These are phyloP conservation scores for Microcebus murinus DNA, from an alignment of 2,113 vertebrate genomes.

Conservation along the genomic window DNA sequence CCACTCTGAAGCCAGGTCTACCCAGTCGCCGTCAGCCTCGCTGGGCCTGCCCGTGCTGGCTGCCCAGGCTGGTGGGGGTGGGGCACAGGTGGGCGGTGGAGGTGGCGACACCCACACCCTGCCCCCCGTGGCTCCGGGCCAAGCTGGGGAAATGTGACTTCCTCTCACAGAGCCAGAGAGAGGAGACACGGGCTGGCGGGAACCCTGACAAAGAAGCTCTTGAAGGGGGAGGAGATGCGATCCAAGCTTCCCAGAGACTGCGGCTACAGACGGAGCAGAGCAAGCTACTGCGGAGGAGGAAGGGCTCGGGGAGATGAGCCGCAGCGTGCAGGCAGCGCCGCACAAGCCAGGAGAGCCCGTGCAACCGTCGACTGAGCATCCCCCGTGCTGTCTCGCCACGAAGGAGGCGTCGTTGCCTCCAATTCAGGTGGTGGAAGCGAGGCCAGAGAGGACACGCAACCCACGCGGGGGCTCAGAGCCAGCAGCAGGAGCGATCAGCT, in stretches of 20 bases:
- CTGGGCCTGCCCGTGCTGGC: background rate
- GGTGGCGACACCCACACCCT: background rate
- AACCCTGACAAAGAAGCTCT: background rate
- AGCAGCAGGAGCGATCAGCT: background rate
- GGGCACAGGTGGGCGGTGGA: background rate
- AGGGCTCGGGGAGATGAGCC: accelerated
- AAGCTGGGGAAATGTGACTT: background rate
- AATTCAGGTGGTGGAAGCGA: background rate
- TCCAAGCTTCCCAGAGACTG: background rate
- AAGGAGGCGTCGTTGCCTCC: accelerated
- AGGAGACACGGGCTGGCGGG: background rate
- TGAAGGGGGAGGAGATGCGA: background rate
- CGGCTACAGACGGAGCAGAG: background rate
- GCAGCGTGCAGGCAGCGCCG: background rate
- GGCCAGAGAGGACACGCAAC: background rate
- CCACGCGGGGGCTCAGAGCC: background rate
- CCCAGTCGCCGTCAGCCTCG: background rate
- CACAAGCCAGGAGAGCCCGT: background rate
- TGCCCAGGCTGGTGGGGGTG: too few species aligned
- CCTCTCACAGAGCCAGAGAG: background rate
- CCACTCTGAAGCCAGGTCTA: background rate
- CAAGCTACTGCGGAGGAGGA: background rate
- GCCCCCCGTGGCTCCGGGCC: background rate
- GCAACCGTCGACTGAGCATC: accelerated
- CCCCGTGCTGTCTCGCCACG: background rate